Base-by-base conservation (phyloP, 2,797 vertebrate species). In the Micropoecilia bifurca region DNA sequence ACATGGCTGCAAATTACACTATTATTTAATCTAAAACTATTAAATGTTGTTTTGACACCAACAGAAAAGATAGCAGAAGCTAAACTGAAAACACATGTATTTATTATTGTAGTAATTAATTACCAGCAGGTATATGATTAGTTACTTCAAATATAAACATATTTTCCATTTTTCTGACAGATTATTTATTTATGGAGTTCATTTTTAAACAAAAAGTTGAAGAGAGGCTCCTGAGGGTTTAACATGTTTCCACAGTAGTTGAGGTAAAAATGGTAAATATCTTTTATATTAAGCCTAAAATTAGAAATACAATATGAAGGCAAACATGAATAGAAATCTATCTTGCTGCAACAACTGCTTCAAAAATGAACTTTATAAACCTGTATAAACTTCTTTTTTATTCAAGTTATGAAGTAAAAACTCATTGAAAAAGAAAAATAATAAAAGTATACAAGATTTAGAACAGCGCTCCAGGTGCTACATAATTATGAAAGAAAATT, bases 171-270 rank as follows among this genome's bases (percentile, higher is more conserved):
- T 14, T 25, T 71, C 10, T 43, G 22, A 46, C 41, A 28, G 39
- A 39, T 45, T 16, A 8, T 71, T 45, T 16, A 8, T 71, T 45
- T 3, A 45, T 46, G 1, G n/a, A 7, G 25, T 7, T 6, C 1
- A 71, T 28, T 71, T 71, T 18, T 16, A 14, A 16, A 30, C 59
- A 30, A 18, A 63, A 63, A 8, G 30, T 63, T 61, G 57, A 3
- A 68, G 20, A 68, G 22, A 41, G 80, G 73, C 84, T 87, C 78
- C 73, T 81, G 79, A 80, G 89, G 85, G 76, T 92, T 92, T 93
- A 93, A 93, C 90, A 87, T 81, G 92, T 91, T 95, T 92, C 90
- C 76, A 92, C 91, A 59, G 85, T 90, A 83, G 84, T 72, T 89
- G 71, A 77, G 80, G 85, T 90, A 79, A 66, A 88, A 88, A 89